Evolutionary conservation across 1,140 invertebrate species (phyloP), one percentile per base, ranked within the genome.

Genomic region (Brachionus paranguensis): DNA sequence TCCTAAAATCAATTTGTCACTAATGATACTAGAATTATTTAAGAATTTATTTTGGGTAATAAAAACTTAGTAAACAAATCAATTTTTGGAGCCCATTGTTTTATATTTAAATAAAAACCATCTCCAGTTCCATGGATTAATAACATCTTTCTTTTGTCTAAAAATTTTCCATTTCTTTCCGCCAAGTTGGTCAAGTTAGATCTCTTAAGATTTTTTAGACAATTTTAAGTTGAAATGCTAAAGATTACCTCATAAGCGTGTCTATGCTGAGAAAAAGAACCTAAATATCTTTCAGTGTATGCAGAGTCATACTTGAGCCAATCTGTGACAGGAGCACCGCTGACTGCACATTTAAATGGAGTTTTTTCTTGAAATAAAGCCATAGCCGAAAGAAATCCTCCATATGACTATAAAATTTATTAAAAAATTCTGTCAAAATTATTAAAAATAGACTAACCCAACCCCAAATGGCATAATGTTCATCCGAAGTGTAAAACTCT

Each of bases 41-140:
- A 2, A 47, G 0, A 12, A 11, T 47, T 47, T 47, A 47, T 14
- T 14, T 14, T 47, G 33, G 6, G 6, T 2, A 37, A 37, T 0
- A 37, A 37, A 5, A 0, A 37, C 33, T 37, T 37, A 37, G 4
- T 14, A 3, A 3, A 47, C 11, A n/a, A 11, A 47, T 47, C 45
- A 47, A 47, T 47, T 47, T 47, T 47, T 47, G 45, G 45, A n/a
- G 12, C 11, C 11, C 33, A 37, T 37, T 37, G 4, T 37, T 37
- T 37, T 7, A 47, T 12, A 47, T 47, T 17, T 33, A 24, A 12
- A 33, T 37, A 33, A 6, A n/a, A 60, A 79, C 78, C 78, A 47
- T 81, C 78, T 60, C 78, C 78, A 12, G 78, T 81, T 47, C 78
- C 78, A 81, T 81, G 78, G 2, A 81, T 64, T 8, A 81, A 55